Evolutionary conservation across 2,797 vertebrate genomes (phyloP).

Genomic region (Gastrophryne carolinensis): DNA sequence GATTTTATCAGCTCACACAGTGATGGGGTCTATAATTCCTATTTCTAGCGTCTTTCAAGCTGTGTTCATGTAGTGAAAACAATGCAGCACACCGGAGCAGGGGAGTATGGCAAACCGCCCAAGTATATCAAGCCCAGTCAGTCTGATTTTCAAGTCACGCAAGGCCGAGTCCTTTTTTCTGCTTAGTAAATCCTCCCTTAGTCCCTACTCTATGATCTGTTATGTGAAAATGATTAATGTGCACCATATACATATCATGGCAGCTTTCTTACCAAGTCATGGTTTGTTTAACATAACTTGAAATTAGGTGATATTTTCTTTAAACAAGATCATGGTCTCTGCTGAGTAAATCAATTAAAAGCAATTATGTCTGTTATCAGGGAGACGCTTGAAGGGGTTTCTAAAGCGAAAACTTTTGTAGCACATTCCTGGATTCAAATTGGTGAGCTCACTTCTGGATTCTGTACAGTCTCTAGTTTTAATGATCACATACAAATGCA

Average conservation of each 20-base stretch:
- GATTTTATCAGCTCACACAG: background rate
- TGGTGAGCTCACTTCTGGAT: background rate
- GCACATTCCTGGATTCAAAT: background rate
- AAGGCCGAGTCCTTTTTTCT: background rate
- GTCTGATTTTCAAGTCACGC: background rate
- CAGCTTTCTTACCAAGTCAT: background rate
- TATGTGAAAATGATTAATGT: slow-evolving; percentile 2
- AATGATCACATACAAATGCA: too few relatives aligned
- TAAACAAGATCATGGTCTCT: background rate
- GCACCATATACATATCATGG: slow-evolving; percentile 7
- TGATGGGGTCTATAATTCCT: background rate
- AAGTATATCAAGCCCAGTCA: background rate
- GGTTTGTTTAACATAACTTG: slow-evolving; percentile 12
- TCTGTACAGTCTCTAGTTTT: background rate
- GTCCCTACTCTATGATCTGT: background rate
- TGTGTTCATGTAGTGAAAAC: background rate
- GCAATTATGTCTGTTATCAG: background rate
- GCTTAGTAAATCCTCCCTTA: background rate
- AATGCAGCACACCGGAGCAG: background rate
- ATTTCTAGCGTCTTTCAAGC: background rate
- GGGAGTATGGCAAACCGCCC: background rate
- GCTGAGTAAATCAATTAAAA: slow-evolving; percentile 25
- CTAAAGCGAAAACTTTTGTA: background rate
- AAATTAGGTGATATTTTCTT: slow-evolving; percentile 21
- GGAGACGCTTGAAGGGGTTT: background rate